Percentiles rank a stretch among this genome's conserved stretches.
These are phyloP conservation scores for Boulengerochromis microlepis DNA, from an alignment of 2,113 vertebrate genomes.

Conservation along the genomic window DNA sequence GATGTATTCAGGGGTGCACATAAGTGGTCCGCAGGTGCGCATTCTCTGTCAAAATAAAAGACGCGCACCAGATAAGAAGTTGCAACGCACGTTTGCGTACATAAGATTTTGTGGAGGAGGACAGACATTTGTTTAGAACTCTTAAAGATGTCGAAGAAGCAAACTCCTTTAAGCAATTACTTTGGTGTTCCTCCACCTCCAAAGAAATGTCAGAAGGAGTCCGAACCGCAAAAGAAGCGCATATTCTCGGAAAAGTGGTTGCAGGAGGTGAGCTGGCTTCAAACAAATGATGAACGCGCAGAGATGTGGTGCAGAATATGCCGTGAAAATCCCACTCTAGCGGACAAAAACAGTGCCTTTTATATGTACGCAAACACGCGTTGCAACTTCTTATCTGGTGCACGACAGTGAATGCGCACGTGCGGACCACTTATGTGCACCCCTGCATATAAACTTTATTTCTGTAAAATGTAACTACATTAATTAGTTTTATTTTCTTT, in stretches of 20 bases:
- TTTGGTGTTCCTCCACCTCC: background rate
- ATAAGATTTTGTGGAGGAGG: background rate
- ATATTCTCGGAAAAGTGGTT: background rate
- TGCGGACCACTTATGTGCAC: background rate
- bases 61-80: too few relatives aligned
- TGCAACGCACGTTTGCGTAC: too few relatives aligned
- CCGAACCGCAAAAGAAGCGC: accelerated
- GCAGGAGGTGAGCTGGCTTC: accelerated
- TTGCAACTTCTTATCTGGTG: background rate
- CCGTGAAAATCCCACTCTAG: background rate
- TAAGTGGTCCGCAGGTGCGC: too few relatives aligned
- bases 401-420: background rate
- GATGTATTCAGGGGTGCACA: too few relatives aligned
- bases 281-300: background rate
- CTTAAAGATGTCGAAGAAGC: background rate
- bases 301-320: background rate
- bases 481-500: accelerated
- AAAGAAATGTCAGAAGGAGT: background rate
- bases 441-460: accelerated
- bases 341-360: background rate
- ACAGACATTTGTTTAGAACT: accelerated
- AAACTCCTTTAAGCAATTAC: background rate
- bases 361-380: accelerated
- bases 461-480: background rate
- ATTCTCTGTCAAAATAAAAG: too few relatives aligned